Evolutionary conservation across 2,113 vertebrate genomes (phyloP).

Genomic region (Bagarius yarrelli): DNA sequence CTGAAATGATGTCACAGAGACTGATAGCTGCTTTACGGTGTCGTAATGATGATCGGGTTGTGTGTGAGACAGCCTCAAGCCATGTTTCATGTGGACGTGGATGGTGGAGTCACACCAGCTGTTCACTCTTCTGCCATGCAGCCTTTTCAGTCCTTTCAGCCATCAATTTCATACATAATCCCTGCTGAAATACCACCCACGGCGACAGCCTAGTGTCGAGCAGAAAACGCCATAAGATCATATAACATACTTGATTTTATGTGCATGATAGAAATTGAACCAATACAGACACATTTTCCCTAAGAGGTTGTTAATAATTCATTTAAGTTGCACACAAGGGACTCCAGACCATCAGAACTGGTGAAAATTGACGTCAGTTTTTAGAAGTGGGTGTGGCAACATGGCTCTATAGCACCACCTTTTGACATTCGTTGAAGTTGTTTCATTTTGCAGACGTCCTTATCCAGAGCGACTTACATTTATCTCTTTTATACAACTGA

Average conservation of each 20-base stretch:
- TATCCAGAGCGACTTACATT: too few species aligned
- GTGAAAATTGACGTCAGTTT: too few species aligned
- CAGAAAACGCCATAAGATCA: neutral
- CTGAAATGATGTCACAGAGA: neutral
- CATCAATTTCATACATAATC: slow-evolving; percentile 2
- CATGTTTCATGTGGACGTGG: slow-evolving; percentile 5
- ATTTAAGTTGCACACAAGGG: neutral
- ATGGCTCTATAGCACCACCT: too few species aligned
- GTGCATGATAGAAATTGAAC: neutral
- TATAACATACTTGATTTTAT: neutral
- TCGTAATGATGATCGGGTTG: slow-evolving; percentile 17
- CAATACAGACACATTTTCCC: neutral
- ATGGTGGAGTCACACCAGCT: slow-evolving; percentile 5
- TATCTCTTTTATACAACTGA: too few species aligned
- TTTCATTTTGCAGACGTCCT: too few species aligned
- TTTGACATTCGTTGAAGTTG: too few species aligned
- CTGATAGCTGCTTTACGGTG: slow-evolving; percentile 20
- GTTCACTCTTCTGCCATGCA: neutral
- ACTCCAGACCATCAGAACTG: too few species aligned
- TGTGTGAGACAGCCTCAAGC: slow-evolving; percentile 40
- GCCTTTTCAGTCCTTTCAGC: neutral
- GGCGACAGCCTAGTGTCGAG: neutral
- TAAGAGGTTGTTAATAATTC: neutral
- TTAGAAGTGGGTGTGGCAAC: too few species aligned
- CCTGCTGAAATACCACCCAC: neutral